Base-by-base conservation (phyloP, 2,113 vertebrate species). In the Oncorhynchus tshawytscha region DNA sequence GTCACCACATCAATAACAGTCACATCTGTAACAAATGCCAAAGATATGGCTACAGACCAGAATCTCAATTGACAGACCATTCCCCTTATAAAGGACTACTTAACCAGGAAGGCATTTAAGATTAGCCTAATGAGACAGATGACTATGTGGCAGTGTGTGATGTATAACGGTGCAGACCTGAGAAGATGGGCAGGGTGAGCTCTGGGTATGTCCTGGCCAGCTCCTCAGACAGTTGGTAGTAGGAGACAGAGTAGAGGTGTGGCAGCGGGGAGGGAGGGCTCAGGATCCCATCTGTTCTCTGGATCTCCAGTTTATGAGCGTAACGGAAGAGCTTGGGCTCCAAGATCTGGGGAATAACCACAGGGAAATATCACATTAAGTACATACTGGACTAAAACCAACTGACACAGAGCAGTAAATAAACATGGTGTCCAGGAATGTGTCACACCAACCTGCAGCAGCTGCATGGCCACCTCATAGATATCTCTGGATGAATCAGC, bases 311-410 rank as follows among this genome's bases (percentile, higher is more conserved):
- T 87, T 98, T 99, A 90, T 99, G 97, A 83, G 98, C 96, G 0
- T 99, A 99, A 87, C 97, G 96, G 90, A 99, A 99, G 90, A 99
- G 95, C 94, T 99, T 99, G 65, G 97, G 96, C 90, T 99, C 98
- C 92, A 99, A 89, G 83, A 99, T 98, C 98, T 99, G 70, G 0
- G 84, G 62, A 68, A 0, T 83, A 80, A 45, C 9, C 39, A 11
- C 78, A 65, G 34, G 54, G 9, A 71, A 39, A 57, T n/a, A 71
- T 45, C 31, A 1, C 31, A 22, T 39, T 48, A 11, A 77, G 5
- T 45, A 60, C 24, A 62, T 16, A 16, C n/a, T n/a, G 18, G n/a
- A 62, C 13, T 16, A 13, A 62, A 8, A 6, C 59, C 59, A 62
- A n/a, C 16, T 8, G n/a, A 62, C n/a, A 45, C 39, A 60, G 59